Percentiles rank a stretch among this genome's conserved stretches.
Evolutionary conservation across 1,140 invertebrate genomes (phyloP).

Genomic region (Bombus breviceps): DNA sequence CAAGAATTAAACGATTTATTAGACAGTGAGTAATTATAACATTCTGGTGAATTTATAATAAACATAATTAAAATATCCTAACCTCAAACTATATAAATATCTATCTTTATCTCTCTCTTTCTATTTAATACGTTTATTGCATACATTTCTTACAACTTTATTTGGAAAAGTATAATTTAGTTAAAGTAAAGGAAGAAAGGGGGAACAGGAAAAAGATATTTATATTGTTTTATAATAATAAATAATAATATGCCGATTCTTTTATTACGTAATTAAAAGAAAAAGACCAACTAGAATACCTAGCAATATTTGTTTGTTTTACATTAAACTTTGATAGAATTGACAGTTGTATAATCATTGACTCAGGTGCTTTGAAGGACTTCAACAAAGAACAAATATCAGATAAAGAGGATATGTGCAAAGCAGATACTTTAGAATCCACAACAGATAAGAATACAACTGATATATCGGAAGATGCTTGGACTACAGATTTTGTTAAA

Average conservation of each 20-base stretch:
- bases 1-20: slow-evolving; percentile 81
- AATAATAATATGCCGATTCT: neutral
- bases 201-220: neutral
- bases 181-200: neutral
- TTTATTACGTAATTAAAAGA: neutral
- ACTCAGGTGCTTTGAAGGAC: slow-evolving; percentile 82
- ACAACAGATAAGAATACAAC: neutral
- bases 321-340: neutral
- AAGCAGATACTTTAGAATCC: slow-evolving; percentile 7
- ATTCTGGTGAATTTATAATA: neutral
- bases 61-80: slow-evolving; percentile 31
- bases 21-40: slow-evolving; percentile 77
- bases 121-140: no score
- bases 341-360: slow-evolving; percentile 9
- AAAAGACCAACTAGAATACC: neutral
- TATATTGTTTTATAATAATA: neutral
- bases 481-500: slow-evolving; percentile 77
- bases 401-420: slow-evolving; percentile 37
- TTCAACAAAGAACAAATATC: slow-evolving; percentile 76
- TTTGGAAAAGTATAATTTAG: neutral
- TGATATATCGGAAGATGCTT: slow-evolving; percentile 69
- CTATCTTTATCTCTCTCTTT: neutral
- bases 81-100: slow-evolving; percentile 37
- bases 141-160: neutral
- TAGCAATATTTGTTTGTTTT: neutral